These are phyloP conservation scores for Cyanistes caeruleus DNA, from an alignment of 2,113 vertebrate species.

Conservation along the genomic window DNA sequence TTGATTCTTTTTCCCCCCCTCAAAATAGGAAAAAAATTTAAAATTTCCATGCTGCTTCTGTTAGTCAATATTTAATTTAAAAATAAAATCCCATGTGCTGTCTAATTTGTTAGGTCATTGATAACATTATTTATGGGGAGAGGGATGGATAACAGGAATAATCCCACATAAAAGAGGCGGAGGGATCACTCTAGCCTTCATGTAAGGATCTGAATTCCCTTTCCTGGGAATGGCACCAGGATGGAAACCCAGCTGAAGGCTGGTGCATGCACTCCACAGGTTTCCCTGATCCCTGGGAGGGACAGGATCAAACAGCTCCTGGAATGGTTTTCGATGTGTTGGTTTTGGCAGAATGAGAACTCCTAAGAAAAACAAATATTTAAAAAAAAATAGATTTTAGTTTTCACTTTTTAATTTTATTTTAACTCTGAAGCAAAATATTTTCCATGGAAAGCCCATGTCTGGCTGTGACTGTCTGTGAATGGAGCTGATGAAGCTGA, in stretches of 20 bases:
- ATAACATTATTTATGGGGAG: background rate
- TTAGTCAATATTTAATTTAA: background rate
- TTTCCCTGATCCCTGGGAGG: background rate
- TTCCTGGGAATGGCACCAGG: background rate
- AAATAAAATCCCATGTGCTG: background rate
- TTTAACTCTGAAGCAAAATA: background rate
- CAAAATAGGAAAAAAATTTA: background rate
- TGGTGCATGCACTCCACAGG: background rate
- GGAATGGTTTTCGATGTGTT: background rate
- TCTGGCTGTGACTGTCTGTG: background rate
- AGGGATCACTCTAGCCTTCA: background rate
- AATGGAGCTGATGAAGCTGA: background rate
- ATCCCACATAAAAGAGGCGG: rapidly evolving
- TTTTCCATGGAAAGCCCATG: background rate
- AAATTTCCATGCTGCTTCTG: background rate
- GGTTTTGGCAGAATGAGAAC: background rate
- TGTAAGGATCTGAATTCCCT: background rate
- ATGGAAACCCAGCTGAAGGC: background rate
- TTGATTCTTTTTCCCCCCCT: rapidly evolving
- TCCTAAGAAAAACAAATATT: background rate
- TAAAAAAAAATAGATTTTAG: rapidly evolving
- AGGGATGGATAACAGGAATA: background rate
- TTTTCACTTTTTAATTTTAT: background rate
- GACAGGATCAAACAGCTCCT: background rate
- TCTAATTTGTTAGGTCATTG: background rate